Evolutionary conservation across 1,140 invertebrate species (phyloP).

Genomic region (Myzus persicae): DNA sequence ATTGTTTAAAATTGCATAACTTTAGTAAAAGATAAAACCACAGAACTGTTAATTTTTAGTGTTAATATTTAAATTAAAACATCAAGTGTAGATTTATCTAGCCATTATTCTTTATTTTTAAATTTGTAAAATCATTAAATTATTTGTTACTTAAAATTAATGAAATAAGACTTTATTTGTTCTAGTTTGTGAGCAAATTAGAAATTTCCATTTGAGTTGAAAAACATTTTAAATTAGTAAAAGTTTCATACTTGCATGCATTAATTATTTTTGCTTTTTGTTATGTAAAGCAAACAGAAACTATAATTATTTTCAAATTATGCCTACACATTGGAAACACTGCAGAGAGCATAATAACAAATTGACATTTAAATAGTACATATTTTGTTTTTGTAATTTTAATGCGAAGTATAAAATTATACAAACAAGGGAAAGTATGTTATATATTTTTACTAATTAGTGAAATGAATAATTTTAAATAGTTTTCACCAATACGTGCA

Average conservation of each 20-base stretch:
- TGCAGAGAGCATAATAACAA: neutral
- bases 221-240: conserved; percentile 12
- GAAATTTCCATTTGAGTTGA: neutral
- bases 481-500: neutral
- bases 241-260: neutral
- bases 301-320: neutral
- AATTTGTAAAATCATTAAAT: neutral
- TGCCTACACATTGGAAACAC: neutral
- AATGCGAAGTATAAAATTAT: neutral
- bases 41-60: neutral
- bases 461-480: neutral
- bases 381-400: conserved; percentile 1
- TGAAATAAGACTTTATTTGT: neutral
- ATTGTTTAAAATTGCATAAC: neutral
- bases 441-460: neutral
- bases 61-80: neutral
- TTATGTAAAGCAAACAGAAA: neutral
- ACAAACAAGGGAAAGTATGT: neutral
- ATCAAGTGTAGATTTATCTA: neutral
- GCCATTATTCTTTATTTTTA: neutral
- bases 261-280: conserved; percentile 5
- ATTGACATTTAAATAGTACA: neutral
- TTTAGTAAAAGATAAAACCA: too few relatives aligned
- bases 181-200: neutral
- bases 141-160: conserved; percentile 4